phyloP scores from a whole-genome alignment of 2,113 vertebrate species.

The Callithrix jacchus region DNA sequence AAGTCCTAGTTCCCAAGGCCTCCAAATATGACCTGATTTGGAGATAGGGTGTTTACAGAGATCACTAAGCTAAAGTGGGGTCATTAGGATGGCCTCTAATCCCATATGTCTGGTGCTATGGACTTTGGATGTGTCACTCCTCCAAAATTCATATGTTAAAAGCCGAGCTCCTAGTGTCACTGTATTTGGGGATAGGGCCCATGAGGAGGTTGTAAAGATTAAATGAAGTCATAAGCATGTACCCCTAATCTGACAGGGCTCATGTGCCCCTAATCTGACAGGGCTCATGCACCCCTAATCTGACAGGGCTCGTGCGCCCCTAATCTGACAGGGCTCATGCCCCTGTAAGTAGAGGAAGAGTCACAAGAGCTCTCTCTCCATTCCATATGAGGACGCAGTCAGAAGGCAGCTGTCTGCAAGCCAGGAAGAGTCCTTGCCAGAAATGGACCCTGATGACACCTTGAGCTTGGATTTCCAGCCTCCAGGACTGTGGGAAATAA shows the following conservation, averaged over 20 bases:
- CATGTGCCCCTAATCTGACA: no score
- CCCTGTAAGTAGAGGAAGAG: neutral
- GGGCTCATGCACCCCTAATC: no score
- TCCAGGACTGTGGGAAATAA: neutral
- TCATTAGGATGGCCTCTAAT: neutral
- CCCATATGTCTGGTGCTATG: neutral
- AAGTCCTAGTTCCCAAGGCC: neutral
- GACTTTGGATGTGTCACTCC: neutral
- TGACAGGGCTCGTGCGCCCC: neutral
- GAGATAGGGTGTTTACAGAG: neutral
- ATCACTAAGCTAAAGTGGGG: neutral
- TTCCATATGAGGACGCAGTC: accelerated
- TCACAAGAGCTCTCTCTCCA: no score
- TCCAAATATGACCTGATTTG: neutral
- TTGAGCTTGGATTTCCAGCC: neutral
- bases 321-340: neutral
- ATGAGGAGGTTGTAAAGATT: neutral
- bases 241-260: no score
- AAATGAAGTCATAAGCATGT: neutral
- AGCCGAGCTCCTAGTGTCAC: neutral
- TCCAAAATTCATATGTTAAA: neutral
- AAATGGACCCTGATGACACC: neutral
- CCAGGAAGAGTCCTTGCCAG: neutral
- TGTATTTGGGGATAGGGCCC: neutral
- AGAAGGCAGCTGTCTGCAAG: neutral